Conservation (phyloP, 2,888 invertebrate genomes). For the Plusia festucae region DNA sequence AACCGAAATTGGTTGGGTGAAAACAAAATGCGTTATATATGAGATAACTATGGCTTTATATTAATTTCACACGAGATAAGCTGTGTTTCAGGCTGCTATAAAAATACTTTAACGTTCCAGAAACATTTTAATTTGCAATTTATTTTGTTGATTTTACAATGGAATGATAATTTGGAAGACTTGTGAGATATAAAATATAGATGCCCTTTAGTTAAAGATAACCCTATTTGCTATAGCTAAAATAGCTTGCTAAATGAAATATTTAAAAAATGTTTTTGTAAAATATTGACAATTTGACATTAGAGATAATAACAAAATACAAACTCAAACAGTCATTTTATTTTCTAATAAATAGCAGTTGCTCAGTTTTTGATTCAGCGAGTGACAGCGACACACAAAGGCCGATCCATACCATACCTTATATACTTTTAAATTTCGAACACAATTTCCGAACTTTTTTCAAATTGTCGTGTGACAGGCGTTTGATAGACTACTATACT, state of each 20-base stretch:
- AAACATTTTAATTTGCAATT: background rate
- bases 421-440: conserved; percentile 16
- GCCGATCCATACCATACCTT: conserved; percentile 3
- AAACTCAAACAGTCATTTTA: background rate
- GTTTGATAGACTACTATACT: conserved; percentile 46
- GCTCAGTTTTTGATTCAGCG: background rate
- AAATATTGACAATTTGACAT: background rate
- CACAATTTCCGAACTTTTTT: conserved; percentile 29
- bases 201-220: too few relatives aligned
- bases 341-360: background rate
- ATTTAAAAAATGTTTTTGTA: background rate
- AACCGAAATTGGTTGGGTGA: conserved; percentile 2
- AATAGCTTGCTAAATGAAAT: background rate
- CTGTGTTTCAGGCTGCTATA: background rate
- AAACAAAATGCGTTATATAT: background rate
- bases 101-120: background rate
- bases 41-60: conserved; percentile 1
- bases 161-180: too few relatives aligned
- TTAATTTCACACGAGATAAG: conserved; percentile 6
- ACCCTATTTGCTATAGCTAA: too few relatives aligned
- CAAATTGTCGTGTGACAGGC: conserved; percentile 28
- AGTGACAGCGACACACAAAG: conserved; percentile 3
- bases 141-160: too few relatives aligned
- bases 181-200: too few relatives aligned
- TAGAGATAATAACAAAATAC: too few relatives aligned